Base-by-base conservation (phyloP, 1,140 invertebrate species). In the Pogonus chalceus region DNA sequence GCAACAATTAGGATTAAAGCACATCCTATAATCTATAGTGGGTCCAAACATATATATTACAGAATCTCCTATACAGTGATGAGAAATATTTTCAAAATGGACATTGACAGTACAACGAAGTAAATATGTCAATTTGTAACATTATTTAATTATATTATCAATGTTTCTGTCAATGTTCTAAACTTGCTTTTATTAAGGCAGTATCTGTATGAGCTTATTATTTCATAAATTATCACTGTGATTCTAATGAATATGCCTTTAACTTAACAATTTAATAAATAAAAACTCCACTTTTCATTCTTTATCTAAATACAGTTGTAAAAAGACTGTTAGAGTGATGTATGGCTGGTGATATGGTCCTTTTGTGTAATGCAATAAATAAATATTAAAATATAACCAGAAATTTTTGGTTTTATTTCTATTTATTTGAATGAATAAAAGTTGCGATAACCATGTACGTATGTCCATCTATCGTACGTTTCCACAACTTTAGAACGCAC, bases 311-410 rank as follows among this genome's bases (percentile, higher is more conserved):
- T 43, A 43, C 37, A 43, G 37, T 16, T 43, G 18, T 43, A 18
- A 43, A 9, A 43, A 43, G 37, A 43, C 37, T 43, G 37, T 43
- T 18, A 16, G 37, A 43, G 18, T 43, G 37, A 12, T 43, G 37
- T 43, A 43, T 43, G 37, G 18, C 26, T 31, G 37, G 37, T 43
- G 37, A 43, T 43, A 43, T 43, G 37, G 37, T 43, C 37, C 37
- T 43, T 43, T 43, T 43, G 37, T 43, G 37, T 43, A 43, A 43
- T 43, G 37, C 37, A 43, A 43, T 43, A 43, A 43, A 43, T n/a
- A n/a, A n/a, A n/a, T n/a, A n/a, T n/a, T n/a, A n/a, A n/a, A n/a
- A n/a, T n/a, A n/a, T n/a, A n/a, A n/a, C n/a, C n/a, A n/a, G n/a
- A n/a, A n/a, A n/a, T n/a, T n/a, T n/a, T n/a, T n/a, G n/a, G n/a